Base-by-base conservation (phyloP, 1,140 invertebrate species). In the Heliconius hermathena region DNA sequence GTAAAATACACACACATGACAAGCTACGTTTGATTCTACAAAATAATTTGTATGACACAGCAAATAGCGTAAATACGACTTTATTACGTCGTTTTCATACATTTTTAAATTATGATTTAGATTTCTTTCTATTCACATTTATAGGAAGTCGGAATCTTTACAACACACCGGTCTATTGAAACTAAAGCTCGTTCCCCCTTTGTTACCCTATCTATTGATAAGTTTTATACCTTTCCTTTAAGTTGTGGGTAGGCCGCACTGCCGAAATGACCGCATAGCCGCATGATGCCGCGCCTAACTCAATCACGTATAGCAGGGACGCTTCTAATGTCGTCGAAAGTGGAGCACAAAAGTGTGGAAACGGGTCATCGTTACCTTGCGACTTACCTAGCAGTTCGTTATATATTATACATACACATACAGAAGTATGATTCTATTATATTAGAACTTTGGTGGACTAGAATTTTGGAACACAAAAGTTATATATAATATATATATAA, bases 241-340 rank as follows among this genome's bases (percentile, higher is more conserved):
- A 66, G 8, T 66, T 66, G 13, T 29, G 60, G 26, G 60, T 66
- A 66, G 60, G 72, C 75, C 82, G 78, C 80, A 84, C 84, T 89
- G 78, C 73, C 79, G 80, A 75, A 81, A 82, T 90, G 87, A 90
- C 87, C 82, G 88, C 83, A 89, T 86, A 82, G 75, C 74, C 83
- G 83, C 82, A 84, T 79, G 83, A 79, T 81, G 89, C 90, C 90
- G 85, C 90, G 84, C 90, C 91, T 89, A 86, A 85, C 83, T 88
- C 85, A 89, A 89, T 90, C 90, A 90, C 86, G 79, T 84, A 77
- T 71, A 81, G 78, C 71, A 72, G 78, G 78, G 78, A 79, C 80
- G 73, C 78, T 70, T 71, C 76, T 81, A 89, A 89, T 86, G 85
- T 86, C 81, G 74, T 85, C 87, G 81, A 83, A 89, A 89, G 85